A percentile compares a stretch with the other conserved stretches of the same genome.
Evolutionary conservation across 2,113 vertebrate species (phyloP).

Genomic region (Pelusios castaneus): DNA sequence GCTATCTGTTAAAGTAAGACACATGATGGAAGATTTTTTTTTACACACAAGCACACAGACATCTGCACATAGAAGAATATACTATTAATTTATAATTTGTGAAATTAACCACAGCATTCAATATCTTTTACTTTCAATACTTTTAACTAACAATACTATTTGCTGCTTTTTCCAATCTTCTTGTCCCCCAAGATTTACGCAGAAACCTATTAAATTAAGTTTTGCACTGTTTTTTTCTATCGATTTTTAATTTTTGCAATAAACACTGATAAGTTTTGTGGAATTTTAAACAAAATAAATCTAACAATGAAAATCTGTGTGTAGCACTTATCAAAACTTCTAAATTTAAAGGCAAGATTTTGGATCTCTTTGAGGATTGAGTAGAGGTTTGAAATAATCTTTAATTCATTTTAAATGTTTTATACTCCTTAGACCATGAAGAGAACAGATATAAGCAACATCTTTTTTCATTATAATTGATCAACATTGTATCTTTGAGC

Average conservation of each 20-base stretch:
- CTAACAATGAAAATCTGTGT: neutral
- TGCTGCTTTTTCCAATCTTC: neutral
- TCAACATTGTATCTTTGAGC: neutral
- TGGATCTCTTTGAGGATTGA: neutral
- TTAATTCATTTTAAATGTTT: neutral
- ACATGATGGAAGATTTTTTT: too few relatives aligned
- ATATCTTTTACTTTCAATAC: neutral
- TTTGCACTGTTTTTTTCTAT: neutral
- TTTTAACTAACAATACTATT: neutral
- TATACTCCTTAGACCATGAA: neutral
- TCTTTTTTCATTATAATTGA: neutral
- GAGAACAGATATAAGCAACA: neutral
- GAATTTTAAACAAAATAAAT: neutral
- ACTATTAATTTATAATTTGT: neutral
- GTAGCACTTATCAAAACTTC: neutral
- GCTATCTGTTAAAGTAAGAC: too few relatives aligned
- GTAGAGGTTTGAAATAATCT: neutral
- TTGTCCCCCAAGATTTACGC: neutral
- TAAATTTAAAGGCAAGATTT: neutral
- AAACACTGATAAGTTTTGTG: neutral
- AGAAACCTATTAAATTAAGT: neutral
- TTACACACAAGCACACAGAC: too few relatives aligned
- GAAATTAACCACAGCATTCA: neutral
- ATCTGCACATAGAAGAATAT: neutral
- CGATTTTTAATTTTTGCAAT: neutral